Conservation (phyloP, 2,113 vertebrate species). For the Callipepla squamata region DNA sequence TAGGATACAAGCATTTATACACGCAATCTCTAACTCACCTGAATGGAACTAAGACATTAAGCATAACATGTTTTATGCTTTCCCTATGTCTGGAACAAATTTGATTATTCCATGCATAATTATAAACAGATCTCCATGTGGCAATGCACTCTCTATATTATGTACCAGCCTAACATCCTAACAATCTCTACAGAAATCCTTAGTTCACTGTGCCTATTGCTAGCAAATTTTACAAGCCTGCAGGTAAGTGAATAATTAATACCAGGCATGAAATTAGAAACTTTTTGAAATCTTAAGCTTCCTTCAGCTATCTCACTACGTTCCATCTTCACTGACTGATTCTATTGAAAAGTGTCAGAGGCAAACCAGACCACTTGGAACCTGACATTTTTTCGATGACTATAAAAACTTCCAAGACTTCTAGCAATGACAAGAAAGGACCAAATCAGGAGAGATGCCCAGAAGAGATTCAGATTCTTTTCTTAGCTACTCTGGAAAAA, state of each 20-base stretch:
- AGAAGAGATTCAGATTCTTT: background rate
- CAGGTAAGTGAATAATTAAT: background rate
- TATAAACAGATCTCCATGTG: conserved; percentile 22
- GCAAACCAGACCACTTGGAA: background rate
- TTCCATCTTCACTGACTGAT: background rate
- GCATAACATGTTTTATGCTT: conserved; percentile 18
- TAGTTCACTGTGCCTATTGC: background rate
- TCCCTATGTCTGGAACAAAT: conserved; percentile 34
- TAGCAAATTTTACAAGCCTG: background rate
- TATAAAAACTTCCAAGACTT: background rate
- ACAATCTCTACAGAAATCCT: background rate
- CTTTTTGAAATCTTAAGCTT: background rate
- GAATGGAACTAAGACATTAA: conserved; percentile 1
- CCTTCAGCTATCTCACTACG: background rate
- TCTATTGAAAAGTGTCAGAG: background rate
- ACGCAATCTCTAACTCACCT: background rate
- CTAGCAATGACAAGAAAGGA: background rate
- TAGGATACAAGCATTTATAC: background rate
- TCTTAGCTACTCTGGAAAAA: background rate
- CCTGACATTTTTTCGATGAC: background rate
- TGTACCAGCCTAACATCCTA: background rate
- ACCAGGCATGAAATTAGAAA: background rate
- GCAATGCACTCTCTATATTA: background rate
- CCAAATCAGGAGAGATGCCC: background rate
- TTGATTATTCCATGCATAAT: conserved; percentile 19